phyloP scores from a whole-genome alignment of 2,797 vertebrate genomes.

The Falco berigora region DNA sequence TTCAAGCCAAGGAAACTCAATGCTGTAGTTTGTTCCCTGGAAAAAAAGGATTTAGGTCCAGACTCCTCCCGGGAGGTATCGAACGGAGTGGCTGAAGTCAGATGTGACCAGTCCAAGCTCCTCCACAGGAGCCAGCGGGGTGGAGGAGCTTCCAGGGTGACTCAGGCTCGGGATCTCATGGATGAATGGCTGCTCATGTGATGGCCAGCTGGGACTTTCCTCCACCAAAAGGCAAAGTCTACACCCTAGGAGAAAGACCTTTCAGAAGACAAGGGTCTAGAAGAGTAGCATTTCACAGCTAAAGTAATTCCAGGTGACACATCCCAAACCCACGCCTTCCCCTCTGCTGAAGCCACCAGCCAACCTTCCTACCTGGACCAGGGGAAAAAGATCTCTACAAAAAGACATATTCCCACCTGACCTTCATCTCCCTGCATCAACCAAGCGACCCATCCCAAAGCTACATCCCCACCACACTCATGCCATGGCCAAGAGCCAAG shows the following conservation, averaged over 20 bases:
- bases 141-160: not conserved
- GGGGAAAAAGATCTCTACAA: not conserved
- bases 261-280: not conserved
- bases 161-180: fast-evolving
- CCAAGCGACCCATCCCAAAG: not conserved
- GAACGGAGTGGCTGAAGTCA: not conserved
- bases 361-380: not conserved
- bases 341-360: not conserved
- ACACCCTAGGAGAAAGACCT: not conserved
- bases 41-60: not conserved
- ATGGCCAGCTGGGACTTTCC: not conserved
- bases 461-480: fast-evolving
- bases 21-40: not conserved
- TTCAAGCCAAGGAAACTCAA: not conserved
- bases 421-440: not conserved
- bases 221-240: not conserved
- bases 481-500: not conserved
- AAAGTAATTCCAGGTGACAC: not conserved
- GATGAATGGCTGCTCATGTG: not conserved
- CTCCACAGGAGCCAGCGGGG: not conserved
- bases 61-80: not conserved
- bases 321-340: fast-evolving
- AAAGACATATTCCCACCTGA: not conserved
- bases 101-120: not conserved
- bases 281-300: not conserved